A percentile compares a stretch with the other conserved stretches of the same genome.
Evolutionary conservation across 1,140 invertebrate genomes (phyloP).

Genomic region (Apocrypta bakeri): DNA sequence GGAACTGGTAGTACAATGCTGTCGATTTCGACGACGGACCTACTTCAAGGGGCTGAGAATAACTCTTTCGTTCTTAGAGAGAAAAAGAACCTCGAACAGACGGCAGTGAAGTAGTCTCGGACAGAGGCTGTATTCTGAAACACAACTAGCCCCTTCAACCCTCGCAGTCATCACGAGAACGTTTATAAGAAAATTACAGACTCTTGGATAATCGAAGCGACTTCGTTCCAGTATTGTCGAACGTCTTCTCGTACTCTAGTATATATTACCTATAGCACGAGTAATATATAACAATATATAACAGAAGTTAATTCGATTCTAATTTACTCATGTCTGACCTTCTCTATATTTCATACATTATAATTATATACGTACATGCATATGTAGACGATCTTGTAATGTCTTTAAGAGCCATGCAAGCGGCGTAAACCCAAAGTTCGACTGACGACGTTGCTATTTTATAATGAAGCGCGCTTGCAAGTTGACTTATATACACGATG

Average conservation of each 20-base stretch:
- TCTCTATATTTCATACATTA: too few relatives aligned
- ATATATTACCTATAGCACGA: too few relatives aligned
- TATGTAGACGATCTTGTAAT: too few relatives aligned
- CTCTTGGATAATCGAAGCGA: neutral
- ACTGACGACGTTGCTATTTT: neutral
- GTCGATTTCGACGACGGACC: neutral
- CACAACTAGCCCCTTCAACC: constrained; percentile 20
- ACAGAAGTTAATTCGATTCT: neutral
- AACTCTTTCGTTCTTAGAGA: constrained; percentile 40
- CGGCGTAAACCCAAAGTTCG: neutral
- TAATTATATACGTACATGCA: too few relatives aligned
- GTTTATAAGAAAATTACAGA: constrained; percentile 71
- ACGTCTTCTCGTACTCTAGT: too few relatives aligned
- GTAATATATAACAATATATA: too few relatives aligned
- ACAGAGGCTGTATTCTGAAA: constrained; percentile 17
- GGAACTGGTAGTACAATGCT: neutral
- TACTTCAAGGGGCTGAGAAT: constrained; percentile 24
- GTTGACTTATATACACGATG: constrained; percentile 1
- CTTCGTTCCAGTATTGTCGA: too few relatives aligned
- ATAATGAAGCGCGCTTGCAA: neutral
- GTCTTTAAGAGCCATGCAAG: too few relatives aligned
- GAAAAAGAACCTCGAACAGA: neutral
- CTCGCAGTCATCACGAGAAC: constrained; percentile 36
- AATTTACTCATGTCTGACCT: neutral
- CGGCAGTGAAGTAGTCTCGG: constrained; percentile 27